These are phyloP conservation scores for Pleuronectes platessa DNA, from an alignment of 2,113 vertebrate genomes.

Conservation along the genomic window DNA sequence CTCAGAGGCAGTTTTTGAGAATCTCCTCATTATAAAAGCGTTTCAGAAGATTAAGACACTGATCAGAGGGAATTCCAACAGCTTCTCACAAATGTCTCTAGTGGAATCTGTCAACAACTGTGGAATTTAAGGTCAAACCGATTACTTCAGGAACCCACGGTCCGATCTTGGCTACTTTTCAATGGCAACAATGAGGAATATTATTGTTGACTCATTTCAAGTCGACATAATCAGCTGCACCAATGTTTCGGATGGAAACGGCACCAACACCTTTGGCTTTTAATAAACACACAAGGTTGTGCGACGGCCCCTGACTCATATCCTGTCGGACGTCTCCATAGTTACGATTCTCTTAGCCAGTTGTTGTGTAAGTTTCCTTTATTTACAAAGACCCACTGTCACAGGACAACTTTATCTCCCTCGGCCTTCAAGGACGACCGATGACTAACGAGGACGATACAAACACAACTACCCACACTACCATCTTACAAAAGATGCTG, in stretches of 20 bases:
- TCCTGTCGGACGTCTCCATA: slow-evolving; percentile 14
- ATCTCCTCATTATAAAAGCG: not conserved
- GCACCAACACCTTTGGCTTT: slow-evolving; percentile 1
- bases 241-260: slow-evolving; percentile 2
- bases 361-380: slow-evolving; percentile 4
- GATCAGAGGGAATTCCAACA: slow-evolving; percentile 34
- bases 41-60: slow-evolving; percentile 22
- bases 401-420: slow-evolving; percentile 21
- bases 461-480: not conserved
- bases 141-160: slow-evolving; percentile 9
- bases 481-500: not conserved
- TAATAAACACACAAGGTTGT: not conserved
- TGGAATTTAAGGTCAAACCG: slow-evolving; percentile 19
- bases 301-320: slow-evolving; percentile 37
- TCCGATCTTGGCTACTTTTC: not conserved
- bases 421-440: slow-evolving; percentile 11
- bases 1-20: not conserved
- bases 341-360: slow-evolving; percentile 33
- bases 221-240: slow-evolving; percentile 9
- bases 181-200: not conserved
- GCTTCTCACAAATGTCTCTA: not conserved
- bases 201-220: slow-evolving; percentile 15
- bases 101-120: slow-evolving; percentile 18
- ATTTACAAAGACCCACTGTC: slow-evolving; percentile 20
- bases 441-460: not conserved